phyloP scores from a whole-genome alignment of 2,113 vertebrate genomes.

The Dipodomys ordii region DNA sequence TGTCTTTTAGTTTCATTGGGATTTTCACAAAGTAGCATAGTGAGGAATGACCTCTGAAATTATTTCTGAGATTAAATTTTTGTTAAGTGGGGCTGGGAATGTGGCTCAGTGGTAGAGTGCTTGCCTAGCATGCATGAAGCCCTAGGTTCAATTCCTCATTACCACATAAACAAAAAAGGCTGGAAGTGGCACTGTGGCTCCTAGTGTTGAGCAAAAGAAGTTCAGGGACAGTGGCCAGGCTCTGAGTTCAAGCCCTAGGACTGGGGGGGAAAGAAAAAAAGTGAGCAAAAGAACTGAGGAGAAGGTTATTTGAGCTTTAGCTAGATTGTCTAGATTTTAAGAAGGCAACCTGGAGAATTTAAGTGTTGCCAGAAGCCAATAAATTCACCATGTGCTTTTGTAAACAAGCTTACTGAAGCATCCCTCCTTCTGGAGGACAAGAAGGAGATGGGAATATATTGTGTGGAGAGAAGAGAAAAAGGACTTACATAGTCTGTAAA shows the following conservation, averaged over 20 bases:
- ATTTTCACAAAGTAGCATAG: background rate
- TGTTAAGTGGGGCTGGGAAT: background rate
- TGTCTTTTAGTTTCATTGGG: slow-evolving; percentile 35
- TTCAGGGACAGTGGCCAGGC: too few relatives aligned
- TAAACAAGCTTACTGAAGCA: background rate
- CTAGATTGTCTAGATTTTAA: background rate
- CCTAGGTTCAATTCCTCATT: too few relatives aligned
- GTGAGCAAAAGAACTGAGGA: background rate
- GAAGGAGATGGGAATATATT: too few relatives aligned
- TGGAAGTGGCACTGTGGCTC: too few relatives aligned
- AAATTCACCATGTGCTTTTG: background rate
- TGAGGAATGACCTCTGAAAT: slow-evolving; percentile 32
- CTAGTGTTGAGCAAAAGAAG: too few relatives aligned
- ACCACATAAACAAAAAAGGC: too few relatives aligned
- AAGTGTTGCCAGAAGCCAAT: slow-evolving; percentile 6
- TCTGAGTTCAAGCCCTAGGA: too few relatives aligned
- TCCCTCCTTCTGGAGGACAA: too few relatives aligned
- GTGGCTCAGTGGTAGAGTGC: too few relatives aligned
- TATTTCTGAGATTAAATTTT: slow-evolving; percentile 37
- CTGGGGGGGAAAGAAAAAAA: too few relatives aligned
- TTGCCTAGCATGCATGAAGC: too few relatives aligned
- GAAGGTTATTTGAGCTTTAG: background rate
- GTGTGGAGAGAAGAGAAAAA: background rate
- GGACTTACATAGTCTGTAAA: background rate
- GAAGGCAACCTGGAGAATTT: background rate